phyloP scores from a whole-genome alignment of 1,140 invertebrate genomes.

The Drosophila azteca region DNA sequence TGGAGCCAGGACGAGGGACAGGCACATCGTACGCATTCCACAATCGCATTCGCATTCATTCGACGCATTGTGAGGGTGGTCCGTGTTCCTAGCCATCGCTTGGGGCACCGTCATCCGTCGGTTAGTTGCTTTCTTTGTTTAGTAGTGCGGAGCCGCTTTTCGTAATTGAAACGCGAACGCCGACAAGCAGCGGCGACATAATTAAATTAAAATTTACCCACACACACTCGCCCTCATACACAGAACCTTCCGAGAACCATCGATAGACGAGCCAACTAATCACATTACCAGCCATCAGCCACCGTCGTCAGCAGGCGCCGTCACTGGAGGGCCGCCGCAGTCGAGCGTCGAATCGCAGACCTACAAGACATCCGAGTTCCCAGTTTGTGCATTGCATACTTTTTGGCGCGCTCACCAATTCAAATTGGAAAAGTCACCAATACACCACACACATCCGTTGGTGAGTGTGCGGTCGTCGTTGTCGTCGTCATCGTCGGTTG shows the following conservation, averaged over 20 bases:
- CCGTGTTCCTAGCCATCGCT: conserved; percentile 20
- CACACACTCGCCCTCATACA: conserved; percentile 17
- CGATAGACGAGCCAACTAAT: conserved; percentile 70
- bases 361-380: conserved; percentile 50
- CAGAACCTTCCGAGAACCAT: conserved; percentile 37
- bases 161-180: conserved; percentile 57
- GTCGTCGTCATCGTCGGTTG: no score
- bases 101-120: conserved; percentile 20
- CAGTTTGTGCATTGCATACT: conserved; percentile 63
- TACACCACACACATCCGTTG: conserved; percentile 2
- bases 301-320: conserved; percentile 24
- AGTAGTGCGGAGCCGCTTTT: conserved; percentile 72
- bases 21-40: conserved; percentile 30
- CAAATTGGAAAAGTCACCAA: conserved; percentile 31
- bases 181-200: conserved; percentile 55
- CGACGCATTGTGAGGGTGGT: conserved; percentile 20
- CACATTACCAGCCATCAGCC: conserved; percentile 70
- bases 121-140: conserved; percentile 62
- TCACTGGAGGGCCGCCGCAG: conserved; percentile 40
- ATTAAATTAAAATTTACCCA: conserved; percentile 79
- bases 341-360: conserved; percentile 44
- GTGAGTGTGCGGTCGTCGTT: background rate
- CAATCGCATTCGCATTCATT: conserved; percentile 25
- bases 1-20: conserved; percentile 13
- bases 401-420: conserved; percentile 66